Base-by-base conservation (phyloP, 92 coral and sea anemone genomes). In the Siderastrea radians region DNA sequence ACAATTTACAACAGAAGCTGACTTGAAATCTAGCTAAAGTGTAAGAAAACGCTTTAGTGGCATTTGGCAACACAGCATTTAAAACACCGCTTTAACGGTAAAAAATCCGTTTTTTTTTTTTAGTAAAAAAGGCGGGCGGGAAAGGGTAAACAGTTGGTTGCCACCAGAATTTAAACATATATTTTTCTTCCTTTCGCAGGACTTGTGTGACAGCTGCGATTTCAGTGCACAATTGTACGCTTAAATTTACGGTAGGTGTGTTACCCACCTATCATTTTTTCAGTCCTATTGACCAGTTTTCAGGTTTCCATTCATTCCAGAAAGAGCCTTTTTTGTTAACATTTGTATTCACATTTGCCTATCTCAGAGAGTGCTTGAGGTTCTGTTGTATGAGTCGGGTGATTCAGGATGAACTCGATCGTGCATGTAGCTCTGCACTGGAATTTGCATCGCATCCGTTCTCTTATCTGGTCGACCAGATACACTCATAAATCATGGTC, bases 391-490 rank as follows among this genome's bases (percentile, higher is more conserved):
- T 81, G 86, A 57, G 86, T 26, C 38, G 38, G 26, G 86, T 81
- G 77, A 81, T 81, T 68, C 86, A 81, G 64, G 86, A 6, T 68
- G 86, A 26, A 26, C 86, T 81, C 63, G 77, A 81, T 81, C 77
- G 77, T 26, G 38, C 38, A 26, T 19, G 77, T 81, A 66, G 86
- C 86, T n/a, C 77, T 49, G 47, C 74, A 81, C 77, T 81, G 86
- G 86, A 69, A 68, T 68, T 52, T 68, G 64, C 86, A 81, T 69
- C 86, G 86, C 67, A 68, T 81, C 55, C 86, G 86, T 81, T 54
- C 68, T n/a, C n/a, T n/a, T n/a, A n/a, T n/a, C 86, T 81, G 86
- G 86, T 55, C 77, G 86, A 81, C 77, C 86, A 54, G 86, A 67
- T 61, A 81, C 67, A 68, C 77, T 81, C 38, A 26, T 26, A 26